phyloP scores from a whole-genome alignment of 2,888 invertebrate genomes.

The Drosophila ezoana region DNA sequence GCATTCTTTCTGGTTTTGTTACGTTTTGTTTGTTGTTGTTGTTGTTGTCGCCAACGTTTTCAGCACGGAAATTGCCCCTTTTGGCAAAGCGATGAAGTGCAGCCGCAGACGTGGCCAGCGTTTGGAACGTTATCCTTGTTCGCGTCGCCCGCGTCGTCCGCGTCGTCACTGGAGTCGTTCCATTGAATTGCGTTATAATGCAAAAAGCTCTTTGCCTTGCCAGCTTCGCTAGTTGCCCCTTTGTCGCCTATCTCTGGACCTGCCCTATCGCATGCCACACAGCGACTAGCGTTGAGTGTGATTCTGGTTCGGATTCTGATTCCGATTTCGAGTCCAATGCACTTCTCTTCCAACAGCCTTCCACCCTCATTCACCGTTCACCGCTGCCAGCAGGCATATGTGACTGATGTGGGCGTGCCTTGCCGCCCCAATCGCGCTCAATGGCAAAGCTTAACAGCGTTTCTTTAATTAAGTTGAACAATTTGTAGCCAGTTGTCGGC shows the following conservation, averaged over 20 bases:
- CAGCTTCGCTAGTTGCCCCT: conserved; percentile 7
- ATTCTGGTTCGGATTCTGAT: conserved; percentile 32
- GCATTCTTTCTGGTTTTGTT: conserved; percentile 73
- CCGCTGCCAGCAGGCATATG: conserved; percentile 20
- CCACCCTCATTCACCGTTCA: neutral
- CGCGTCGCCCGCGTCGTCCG: neutral
- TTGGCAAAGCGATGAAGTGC: conserved; percentile 51
- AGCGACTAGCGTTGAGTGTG: conserved; percentile 34
- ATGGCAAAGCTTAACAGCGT: conserved; percentile 73
- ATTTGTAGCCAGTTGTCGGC: conserved; percentile 74
- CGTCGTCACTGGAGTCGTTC: conserved; percentile 25
- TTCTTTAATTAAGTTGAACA: conserved; percentile 78
- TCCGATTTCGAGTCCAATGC: conserved; percentile 19
- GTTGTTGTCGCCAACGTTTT: conserved; percentile 52
- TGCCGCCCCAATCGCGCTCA: conserved; percentile 44
- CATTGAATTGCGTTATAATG: conserved; percentile 63
- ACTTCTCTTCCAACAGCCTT: neutral
- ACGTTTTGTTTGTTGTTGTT: conserved; percentile 13
- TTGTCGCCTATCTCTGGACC: neutral
- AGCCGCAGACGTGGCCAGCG: conserved; percentile 35
- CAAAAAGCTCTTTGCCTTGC: conserved; percentile 49
- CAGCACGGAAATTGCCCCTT: conserved; percentile 66
- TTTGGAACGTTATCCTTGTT: conserved; percentile 7
- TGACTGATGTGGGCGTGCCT: conserved; percentile 52
- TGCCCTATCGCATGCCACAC: conserved; percentile 1